These are phyloP conservation scores for Macrophya alboannulata DNA, from an alignment of 2,888 invertebrate genomes.

Conservation along the genomic window DNA sequence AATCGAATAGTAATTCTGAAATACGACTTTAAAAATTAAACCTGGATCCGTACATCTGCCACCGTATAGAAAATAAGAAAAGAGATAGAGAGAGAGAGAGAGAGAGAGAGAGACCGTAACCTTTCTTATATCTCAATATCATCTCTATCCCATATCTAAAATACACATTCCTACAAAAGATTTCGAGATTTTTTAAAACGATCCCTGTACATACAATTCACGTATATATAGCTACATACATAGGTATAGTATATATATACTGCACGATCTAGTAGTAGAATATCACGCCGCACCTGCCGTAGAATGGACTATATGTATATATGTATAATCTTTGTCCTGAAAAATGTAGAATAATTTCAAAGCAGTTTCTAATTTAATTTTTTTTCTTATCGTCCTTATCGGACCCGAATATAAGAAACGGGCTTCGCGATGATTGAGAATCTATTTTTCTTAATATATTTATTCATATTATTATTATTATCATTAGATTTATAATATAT, in stretches of 20 bases:
- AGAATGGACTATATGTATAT: too few species aligned
- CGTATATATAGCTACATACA: too few species aligned
- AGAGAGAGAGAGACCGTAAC: slow-evolving; percentile 1
- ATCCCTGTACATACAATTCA: not conserved
- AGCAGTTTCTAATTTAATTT: too few species aligned
- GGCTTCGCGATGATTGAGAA: too few species aligned
- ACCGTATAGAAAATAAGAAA: not conserved
- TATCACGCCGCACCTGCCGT: too few species aligned
- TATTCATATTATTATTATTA: not conserved
- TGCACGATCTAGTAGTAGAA: too few species aligned
- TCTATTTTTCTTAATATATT: not conserved
- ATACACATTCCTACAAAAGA: slow-evolving; percentile 18
- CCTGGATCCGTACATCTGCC: slow-evolving; percentile 47
- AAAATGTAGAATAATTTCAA: too few species aligned
- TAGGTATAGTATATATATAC: too few species aligned
- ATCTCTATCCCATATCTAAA: not conserved
- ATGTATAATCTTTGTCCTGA: too few species aligned
- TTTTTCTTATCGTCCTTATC: too few species aligned
- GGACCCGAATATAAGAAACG: too few species aligned
- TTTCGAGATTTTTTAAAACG: slow-evolving; percentile 25
- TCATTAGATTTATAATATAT: not conserved
- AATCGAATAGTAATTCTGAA: slow-evolving; percentile 45
- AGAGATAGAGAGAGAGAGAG: too few species aligned
- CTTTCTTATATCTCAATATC: slow-evolving; percentile 53
- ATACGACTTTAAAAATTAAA: slow-evolving; percentile 44